phyloP scores from a whole-genome alignment of 1,140 invertebrate species.

The Bilobella aurantiaca region DNA sequence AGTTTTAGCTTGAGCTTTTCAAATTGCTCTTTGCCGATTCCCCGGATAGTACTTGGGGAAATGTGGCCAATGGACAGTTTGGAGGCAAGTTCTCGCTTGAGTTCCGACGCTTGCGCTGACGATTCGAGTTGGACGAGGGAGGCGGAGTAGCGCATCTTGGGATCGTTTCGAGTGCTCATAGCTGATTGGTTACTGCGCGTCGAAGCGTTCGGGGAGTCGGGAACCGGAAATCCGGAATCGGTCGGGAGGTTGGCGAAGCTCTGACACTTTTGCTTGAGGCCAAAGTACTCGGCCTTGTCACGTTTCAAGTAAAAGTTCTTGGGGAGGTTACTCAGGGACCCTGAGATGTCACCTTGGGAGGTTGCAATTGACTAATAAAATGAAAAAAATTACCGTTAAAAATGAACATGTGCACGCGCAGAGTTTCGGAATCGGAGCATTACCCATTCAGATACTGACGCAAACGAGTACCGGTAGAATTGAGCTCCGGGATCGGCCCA shows the following conservation, averaged over 20 bases:
- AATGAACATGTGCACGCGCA: not conserved
- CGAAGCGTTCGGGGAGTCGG: not conserved
- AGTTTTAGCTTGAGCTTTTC: not conserved
- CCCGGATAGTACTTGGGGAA: not conserved
- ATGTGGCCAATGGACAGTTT: conserved; percentile 19
- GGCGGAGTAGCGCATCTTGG: conserved; percentile 20
- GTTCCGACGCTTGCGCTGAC: conserved; percentile 20
- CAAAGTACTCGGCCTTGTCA: not conserved
- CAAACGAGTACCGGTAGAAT: conserved; percentile 28
- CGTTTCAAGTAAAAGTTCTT: conserved; percentile 28
- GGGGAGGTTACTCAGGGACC: conserved; percentile 19
- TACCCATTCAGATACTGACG: conserved; percentile 33
- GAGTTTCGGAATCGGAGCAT: not conserved
- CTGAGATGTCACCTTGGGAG: conserved; percentile 23
- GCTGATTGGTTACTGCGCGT: not conserved
- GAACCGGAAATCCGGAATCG: not conserved
- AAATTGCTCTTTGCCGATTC: not conserved
- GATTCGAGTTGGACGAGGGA: conserved; percentile 25
- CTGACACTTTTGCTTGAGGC: conserved; percentile 27
- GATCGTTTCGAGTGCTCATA: not conserved
- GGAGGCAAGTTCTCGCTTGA: conserved; percentile 20
- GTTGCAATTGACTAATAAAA: conserved; percentile 21
- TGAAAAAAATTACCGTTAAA: not conserved
- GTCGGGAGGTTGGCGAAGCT: conserved; percentile 23
- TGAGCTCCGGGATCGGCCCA: conserved; percentile 26